A percentile compares a stretch with the other conserved stretches of the same genome.
These are phyloP conservation scores for Argya squamiceps DNA, from an alignment of 2,797 vertebrate genomes.

Conservation along the genomic window DNA sequence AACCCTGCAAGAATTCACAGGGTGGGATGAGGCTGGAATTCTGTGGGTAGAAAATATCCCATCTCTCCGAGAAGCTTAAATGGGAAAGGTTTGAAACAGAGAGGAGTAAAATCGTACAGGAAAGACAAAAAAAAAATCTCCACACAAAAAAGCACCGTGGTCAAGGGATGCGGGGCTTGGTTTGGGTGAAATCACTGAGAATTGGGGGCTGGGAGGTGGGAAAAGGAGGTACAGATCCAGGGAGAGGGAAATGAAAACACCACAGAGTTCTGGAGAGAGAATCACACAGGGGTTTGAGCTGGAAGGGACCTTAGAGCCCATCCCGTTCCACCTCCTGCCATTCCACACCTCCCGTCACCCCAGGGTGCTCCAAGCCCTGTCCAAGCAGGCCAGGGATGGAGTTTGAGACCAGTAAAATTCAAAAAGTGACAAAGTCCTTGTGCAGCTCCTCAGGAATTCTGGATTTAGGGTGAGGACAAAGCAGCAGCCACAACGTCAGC, in stretches of 20 bases:
- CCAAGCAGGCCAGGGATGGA: neutral
- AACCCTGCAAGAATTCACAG: neutral
- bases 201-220: neutral
- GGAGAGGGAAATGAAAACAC: neutral
- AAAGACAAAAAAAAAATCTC: neutral
- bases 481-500: neutral
- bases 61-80: neutral
- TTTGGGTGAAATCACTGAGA: neutral
- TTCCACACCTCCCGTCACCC: neutral
- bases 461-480: neutral
- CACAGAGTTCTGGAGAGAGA: neutral
- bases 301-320: neutral
- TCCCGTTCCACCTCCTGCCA: neutral
- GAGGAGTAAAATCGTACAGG: neutral
- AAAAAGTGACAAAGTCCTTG: fast-evolving
- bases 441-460: neutral
- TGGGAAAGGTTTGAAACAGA: neutral
- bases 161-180: fast-evolving
- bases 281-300: neutral
- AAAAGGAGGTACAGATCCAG: neutral
- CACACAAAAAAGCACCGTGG: fast-evolving
- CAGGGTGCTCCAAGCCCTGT: neutral
- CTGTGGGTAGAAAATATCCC: fast-evolving
- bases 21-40: neutral
- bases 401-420: fast-evolving